Evolutionary conservation across 2,888 invertebrate species (phyloP).

Genomic region (Drosophila robusta): DNA sequence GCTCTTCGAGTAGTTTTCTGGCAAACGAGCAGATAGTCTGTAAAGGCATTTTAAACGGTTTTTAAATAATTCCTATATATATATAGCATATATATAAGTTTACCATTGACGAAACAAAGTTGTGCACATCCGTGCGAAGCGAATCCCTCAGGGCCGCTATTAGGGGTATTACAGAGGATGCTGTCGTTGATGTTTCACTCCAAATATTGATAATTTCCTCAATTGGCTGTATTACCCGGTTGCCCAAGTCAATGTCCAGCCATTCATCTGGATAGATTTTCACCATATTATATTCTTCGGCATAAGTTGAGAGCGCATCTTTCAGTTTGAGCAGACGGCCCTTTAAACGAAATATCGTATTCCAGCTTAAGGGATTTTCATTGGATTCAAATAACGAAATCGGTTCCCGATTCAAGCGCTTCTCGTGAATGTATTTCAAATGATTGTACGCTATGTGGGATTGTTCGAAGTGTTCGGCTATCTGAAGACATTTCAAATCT

Average conservation of each 20-base stretch:
- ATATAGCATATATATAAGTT: background rate
- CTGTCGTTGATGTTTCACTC: conserved; percentile 34
- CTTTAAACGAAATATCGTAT: conserved; percentile 44
- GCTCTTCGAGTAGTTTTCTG: conserved; percentile 58
- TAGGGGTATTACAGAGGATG: conserved; percentile 60
- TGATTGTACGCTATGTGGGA: conserved; percentile 44
- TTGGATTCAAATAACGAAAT: conserved; percentile 5
- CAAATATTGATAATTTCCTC: conserved; percentile 64
- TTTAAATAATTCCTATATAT: no score
- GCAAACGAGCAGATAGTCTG: conserved; percentile 60
- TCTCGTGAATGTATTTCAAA: conserved; percentile 54
- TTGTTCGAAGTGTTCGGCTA: conserved; percentile 49
- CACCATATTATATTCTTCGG: conserved; percentile 47
- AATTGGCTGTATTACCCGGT: conserved; percentile 60
- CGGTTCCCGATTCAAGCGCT: conserved; percentile 34
- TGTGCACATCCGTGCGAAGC: conserved; percentile 55
- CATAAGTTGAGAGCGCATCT: conserved; percentile 53
- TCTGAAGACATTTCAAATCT: conserved; percentile 50
- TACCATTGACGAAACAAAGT: conserved; percentile 64
- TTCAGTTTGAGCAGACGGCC: conserved; percentile 42
- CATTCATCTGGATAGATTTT: conserved; percentile 66
- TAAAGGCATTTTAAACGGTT: background rate
- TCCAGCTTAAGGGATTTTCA: conserved; percentile 36
- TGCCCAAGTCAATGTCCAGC: conserved; percentile 60
- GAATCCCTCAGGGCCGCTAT: conserved; percentile 63